Evolutionary conservation across 2,888 invertebrate genomes (phyloP), one percentile per base, ranked within the genome.

Genomic region (Ceraclea dissimilis): DNA sequence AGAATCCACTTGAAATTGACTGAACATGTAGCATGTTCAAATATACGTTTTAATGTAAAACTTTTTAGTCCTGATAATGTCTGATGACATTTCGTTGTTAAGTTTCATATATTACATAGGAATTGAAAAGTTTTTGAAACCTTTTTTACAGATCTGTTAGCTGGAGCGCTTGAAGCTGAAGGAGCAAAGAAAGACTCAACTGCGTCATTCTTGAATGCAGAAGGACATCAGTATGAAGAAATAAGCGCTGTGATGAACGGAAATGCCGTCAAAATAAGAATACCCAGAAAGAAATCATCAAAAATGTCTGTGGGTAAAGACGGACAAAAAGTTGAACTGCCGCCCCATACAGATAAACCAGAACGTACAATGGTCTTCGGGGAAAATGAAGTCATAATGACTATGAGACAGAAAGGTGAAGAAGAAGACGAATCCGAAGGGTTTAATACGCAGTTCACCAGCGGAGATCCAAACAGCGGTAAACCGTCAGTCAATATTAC

Each of bases 201-300:
- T 8, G 39, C 4, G 13, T 39, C 39, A 16, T 39, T 16, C 39
- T 18, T 13, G 4, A 46, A 49, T 26, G 26, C 10, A 10, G 19
- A 19, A n/a, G 22, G 31, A 11, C 18, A 48, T 18, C 44, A 50
- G 20, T 54, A 16, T 46, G 58, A 58, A 49, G 58, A 58, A 52
- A 58, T 58, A 16, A 54, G 49, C 2, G 54, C 54, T 10, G 51
- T 48, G 5, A 26, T 58, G 19, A 58, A 54, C 17, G 54, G 58
- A 16, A 58, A 58, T 39, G 50, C 54, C 39, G 54, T 58, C 13
- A 58, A 54, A 51, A 58, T 58, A 39, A 33, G 58, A 22, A 31
- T 58, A 5, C 58, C 58, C 1, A 51, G 49, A 33, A 46, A 46
- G 10, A 54, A 52, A 47, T 34, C 49, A 4, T 20, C 49, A 8